A percentile compares a stretch with the other conserved stretches of the same genome.
Evolutionary conservation across 2,888 invertebrate species (phyloP).

Genomic region (Ischnus inquisitorius): DNA sequence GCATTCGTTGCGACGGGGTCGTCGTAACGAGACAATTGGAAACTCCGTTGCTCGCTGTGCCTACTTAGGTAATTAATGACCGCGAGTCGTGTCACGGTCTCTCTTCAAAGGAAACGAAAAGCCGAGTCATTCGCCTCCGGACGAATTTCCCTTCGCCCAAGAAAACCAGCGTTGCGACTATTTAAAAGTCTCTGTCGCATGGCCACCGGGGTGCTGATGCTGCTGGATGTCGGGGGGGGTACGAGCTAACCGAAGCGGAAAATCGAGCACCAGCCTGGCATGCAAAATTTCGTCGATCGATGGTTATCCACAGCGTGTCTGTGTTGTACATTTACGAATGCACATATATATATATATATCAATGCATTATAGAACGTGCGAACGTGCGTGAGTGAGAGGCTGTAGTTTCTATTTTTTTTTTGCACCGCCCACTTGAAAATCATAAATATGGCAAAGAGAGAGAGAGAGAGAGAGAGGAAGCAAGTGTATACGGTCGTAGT

Average conservation of each 20-base stretch:
- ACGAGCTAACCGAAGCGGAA: slow-evolving; percentile 42
- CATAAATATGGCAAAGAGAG: slow-evolving; percentile 47
- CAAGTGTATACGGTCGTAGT: slow-evolving; percentile 50
- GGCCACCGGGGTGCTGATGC: slow-evolving; percentile 40
- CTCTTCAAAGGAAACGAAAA: slow-evolving; percentile 29
- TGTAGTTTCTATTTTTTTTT: background rate
- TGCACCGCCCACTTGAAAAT: slow-evolving; percentile 11
- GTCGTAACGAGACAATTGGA: slow-evolving; percentile 44
- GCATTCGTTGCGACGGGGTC: background rate
- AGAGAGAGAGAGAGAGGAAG: slow-evolving; percentile 11
- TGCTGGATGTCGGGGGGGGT: slow-evolving; percentile 27
- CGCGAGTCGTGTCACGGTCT: slow-evolving; percentile 48
- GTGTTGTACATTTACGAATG: background rate
- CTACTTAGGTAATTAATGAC: slow-evolving; percentile 45
- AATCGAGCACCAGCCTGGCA: slow-evolving; percentile 49
- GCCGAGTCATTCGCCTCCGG: slow-evolving; percentile 43
- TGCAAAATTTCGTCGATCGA: slow-evolving; percentile 44
- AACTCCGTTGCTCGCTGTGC: slow-evolving; percentile 43
- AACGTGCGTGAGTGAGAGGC: slow-evolving; percentile 7
- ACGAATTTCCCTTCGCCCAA: slow-evolving; percentile 7
- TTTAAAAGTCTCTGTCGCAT: slow-evolving; percentile 48
- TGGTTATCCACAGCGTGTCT: slow-evolving; percentile 12
- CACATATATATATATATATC: too few relatives aligned
- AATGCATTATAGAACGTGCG: background rate
- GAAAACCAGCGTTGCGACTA: slow-evolving; percentile 27